phyloP scores from a whole-genome alignment of 2,797 vertebrate genomes.

The Chiroxiphia lanceolata region DNA sequence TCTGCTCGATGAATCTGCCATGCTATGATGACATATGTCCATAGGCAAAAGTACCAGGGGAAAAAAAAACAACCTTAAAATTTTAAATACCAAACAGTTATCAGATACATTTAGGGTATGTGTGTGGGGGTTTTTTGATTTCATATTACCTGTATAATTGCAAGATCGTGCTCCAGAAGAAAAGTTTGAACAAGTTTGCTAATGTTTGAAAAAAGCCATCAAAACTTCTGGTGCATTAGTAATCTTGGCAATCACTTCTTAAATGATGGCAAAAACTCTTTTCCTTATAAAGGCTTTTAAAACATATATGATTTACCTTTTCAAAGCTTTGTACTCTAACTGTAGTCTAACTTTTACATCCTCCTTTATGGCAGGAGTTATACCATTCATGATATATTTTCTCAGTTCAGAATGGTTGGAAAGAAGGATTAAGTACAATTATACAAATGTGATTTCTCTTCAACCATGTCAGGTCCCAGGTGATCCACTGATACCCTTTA shows the following conservation, averaged over 20 bases:
- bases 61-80: not conserved
- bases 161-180: not conserved
- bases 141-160: not conserved
- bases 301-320: not conserved
- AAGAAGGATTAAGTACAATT: not conserved
- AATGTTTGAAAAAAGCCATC: not conserved
- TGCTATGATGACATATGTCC: not conserved
- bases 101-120: not conserved
- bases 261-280: not conserved
- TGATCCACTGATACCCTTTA: not conserved
- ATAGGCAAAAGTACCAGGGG: not conserved
- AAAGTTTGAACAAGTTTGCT: not conserved
- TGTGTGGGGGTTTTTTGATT: not conserved
- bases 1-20: not conserved
- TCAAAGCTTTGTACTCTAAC: not conserved
- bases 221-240: not conserved
- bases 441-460: not conserved
- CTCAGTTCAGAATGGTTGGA: not conserved
- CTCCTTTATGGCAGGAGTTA: not conserved
- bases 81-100: not conserved
- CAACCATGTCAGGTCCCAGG: not conserved
- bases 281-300: not conserved
- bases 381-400: not conserved
- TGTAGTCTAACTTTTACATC: not conserved
- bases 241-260: not conserved